Base-by-base conservation (phyloP, 2,797 vertebrate genomes). In the Arvicola amphibius region DNA sequence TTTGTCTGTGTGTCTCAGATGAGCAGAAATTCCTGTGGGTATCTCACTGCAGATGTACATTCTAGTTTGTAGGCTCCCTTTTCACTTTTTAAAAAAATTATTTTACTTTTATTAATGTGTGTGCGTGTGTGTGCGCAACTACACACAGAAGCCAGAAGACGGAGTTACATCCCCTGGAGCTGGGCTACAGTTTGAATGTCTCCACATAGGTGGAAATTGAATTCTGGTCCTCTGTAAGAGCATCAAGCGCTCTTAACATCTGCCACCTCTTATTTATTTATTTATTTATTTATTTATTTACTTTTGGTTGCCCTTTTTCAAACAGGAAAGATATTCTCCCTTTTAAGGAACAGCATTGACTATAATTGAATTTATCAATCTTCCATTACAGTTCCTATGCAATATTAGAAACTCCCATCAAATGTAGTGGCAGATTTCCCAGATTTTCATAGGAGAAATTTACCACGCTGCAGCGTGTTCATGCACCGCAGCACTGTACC, bases 401-500 rank as follows among this genome's bases (percentile, higher is more conserved):
- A 65, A 46, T 65, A 65, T 65, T 46, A 34, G 59, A 79, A 78
- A 59, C 46, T 73, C 34, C n/a, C 56, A 59, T n/a, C 16, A 10
- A n/a, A 83, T 79, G 6, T 56, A 19, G 77, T 21, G 37, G 34
- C 80, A 79, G 83, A n/a, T n/a, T n/a, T n/a, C n/a, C 3, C 69
- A 74, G 40, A 56, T 46, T 56, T 90, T 85, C n/a, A n/a, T 14
- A 85, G 12, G 5, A 86, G 81, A 83, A 56, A 27, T 19, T 59
- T 51, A 71, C 7, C 4, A 0, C 63, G 11, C 17, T 56, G 32
- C 9, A 29, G 11, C 25, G 23, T 65, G 37, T 53, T 48, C 34
- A 40, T 29, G 12, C 17, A 78, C 40, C 2, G 1, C 0, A 48
- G 12, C 7, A 14, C 14, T 74, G 3, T 11, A 17, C 0, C 16